These are phyloP conservation scores for Salarias fasciatus DNA, from an alignment of 2,797 vertebrate genomes.

Conservation along the genomic window DNA sequence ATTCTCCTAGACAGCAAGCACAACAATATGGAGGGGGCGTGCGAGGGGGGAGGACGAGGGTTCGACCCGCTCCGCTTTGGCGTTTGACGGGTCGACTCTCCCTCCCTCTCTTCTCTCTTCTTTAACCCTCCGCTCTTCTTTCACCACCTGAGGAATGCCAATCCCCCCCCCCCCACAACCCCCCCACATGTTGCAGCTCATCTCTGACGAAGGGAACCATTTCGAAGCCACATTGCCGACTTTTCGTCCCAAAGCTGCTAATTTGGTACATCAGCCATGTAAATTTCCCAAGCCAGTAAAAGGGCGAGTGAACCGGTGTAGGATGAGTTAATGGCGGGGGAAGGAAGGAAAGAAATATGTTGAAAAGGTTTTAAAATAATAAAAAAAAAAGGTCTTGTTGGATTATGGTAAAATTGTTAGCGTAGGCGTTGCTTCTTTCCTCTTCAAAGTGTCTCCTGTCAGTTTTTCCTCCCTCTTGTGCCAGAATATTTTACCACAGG, in stretches of 20 bases:
- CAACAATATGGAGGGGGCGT: slow-evolving; percentile 75
- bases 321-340: neutral
- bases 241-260: slow-evolving; percentile 77
- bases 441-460: slow-evolving; percentile 32
- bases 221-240: slow-evolving; percentile 72
- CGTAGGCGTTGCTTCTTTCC: slow-evolving; percentile 41
- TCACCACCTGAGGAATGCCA: slow-evolving; percentile 39
- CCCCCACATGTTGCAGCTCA: slow-evolving; percentile 62
- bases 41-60: slow-evolving; percentile 17
- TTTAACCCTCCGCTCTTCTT: slow-evolving; percentile 36
- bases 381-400: slow-evolving; percentile 11
- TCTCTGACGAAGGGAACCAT: slow-evolving; percentile 73
- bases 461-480: slow-evolving; percentile 43
- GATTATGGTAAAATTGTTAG: slow-evolving; percentile 27
- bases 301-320: slow-evolving; percentile 5
- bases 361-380: slow-evolving; percentile 22
- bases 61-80: slow-evolving; percentile 18
- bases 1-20: slow-evolving; percentile 77
- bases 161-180: slow-evolving; percentile 42
- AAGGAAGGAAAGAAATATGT: slow-evolving; percentile 9
- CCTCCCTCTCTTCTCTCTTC: slow-evolving; percentile 23
- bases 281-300: slow-evolving; percentile 53
- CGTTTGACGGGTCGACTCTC: slow-evolving; percentile 17
- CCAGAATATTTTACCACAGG: slow-evolving; percentile 64
- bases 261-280: slow-evolving; percentile 72